These are phyloP conservation scores for Syrrhaptes paradoxus DNA, from an alignment of 2,113 vertebrate genomes.

Conservation along the genomic window DNA sequence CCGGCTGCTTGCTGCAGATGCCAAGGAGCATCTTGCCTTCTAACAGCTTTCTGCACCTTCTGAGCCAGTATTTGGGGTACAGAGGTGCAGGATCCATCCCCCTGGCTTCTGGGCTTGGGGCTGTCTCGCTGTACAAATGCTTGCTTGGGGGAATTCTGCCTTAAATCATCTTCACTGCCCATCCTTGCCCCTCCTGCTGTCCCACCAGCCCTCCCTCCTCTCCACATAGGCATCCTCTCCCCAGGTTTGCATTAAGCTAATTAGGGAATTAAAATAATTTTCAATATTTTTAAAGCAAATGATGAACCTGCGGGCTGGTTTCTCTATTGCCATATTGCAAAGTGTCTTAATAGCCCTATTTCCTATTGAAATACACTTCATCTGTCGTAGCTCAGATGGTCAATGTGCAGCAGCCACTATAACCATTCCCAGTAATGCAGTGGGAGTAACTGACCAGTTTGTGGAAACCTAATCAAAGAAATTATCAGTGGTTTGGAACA, in stretches of 20 bases:
- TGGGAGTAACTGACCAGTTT: neutral
- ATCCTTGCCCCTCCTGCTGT: neutral
- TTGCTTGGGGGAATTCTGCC: too few relatives aligned
- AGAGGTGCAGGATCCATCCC: neutral
- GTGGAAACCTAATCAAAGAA: slow-evolving; percentile 19
- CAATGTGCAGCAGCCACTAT: neutral
- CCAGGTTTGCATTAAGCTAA: neutral
- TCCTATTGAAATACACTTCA: neutral
- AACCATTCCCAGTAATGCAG: neutral
- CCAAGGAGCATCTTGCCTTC: neutral
- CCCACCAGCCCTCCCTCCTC: neutral
- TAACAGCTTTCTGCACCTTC: neutral
- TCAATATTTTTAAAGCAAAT: neutral
- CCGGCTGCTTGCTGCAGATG: too few relatives aligned
- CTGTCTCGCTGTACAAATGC: rapidly evolving
- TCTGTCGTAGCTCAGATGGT: slow-evolving; percentile 58
- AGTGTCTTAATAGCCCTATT: slow-evolving; percentile 42
- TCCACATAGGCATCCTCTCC: neutral
- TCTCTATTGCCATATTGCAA: slow-evolving; percentile 40
- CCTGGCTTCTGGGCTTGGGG: rapidly evolving
- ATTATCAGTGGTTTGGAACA: neutral
- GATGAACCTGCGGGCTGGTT: neutral
- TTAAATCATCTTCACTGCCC: neutral
- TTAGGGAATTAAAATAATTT: slow-evolving; percentile 1
- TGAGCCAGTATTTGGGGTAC: neutral